Evolutionary conservation across 1,140 invertebrate genomes (phyloP), one percentile per base, ranked within the genome.

Genomic region (Drosophila bocki): DNA sequence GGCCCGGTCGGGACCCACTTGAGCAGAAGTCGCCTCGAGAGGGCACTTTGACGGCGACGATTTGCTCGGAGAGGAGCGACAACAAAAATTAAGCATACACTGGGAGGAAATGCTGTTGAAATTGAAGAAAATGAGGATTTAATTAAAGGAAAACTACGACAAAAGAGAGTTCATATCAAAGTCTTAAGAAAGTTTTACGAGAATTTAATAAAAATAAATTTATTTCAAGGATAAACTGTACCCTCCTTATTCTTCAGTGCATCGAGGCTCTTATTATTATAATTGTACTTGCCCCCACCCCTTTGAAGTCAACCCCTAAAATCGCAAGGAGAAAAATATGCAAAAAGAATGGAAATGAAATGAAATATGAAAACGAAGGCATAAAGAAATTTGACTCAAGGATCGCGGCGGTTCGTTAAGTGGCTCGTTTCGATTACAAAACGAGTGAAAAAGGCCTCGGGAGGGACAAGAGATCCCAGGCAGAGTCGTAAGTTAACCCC

Each of bases 351-450:
- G 47, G 58, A 82, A 62, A 72, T 56, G 68, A 79, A 80, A 75
- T 67, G 51, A 57, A 60, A 75, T 61, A 60, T 77, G 54, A 75
- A 78, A 82, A 82, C 67, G 61, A 60, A 60, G 58, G 61, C 71
- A 85, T 67, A 78, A 85, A 78, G 82, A 78, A 86, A 86, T 86
- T 71, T 86, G 51, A 74, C 75, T 85, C 67, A 81, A 85, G 78
- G 63, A 62, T 65, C 41, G 56, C 74, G 54, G 65, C 81, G 68
- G 63, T 69, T 84, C 48, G 11, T 90, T 88, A 88, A 88, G 84
- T 88, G 84, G 84, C 85, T 88, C 84, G 84, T 88, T 88, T 88
- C 84, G 84, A 88, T 88, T 88, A 88, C 84, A 88, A 88, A 72
- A 37, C 69, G 54, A 72, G 54, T 29, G 61, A 61, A 58, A 61